Conservation (phyloP, 2,888 invertebrate species). For the Halocaridina rubra region DNA sequence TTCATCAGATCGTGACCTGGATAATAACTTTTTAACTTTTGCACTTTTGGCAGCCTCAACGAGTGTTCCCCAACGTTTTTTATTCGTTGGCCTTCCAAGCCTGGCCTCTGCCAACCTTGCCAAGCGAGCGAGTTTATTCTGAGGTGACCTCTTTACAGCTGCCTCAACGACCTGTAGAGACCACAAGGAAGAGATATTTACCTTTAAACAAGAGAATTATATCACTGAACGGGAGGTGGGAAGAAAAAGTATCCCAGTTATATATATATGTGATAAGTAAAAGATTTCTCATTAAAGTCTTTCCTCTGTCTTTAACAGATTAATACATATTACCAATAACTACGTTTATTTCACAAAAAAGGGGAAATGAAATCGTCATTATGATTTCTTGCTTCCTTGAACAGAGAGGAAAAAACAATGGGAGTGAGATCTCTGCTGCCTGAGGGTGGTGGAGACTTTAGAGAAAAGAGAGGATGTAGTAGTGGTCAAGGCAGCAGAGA, state of each 20-base stretch:
- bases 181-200: not conserved
- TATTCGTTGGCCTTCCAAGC: constrained; percentile 60
- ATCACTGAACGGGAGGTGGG: not conserved
- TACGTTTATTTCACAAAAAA: not conserved
- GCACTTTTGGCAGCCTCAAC: constrained; percentile 64
- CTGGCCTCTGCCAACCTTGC: constrained; percentile 62
- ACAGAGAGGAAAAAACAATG: not conserved
- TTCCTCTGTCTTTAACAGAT: too few relatives aligned
- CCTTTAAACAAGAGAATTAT: too few relatives aligned
- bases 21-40: constrained; percentile 61
- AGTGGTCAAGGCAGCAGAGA: not conserved
- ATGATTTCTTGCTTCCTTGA: not conserved
- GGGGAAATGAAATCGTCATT: not conserved
- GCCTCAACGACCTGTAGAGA: constrained; percentile 55
- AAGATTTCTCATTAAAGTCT: too few relatives aligned
- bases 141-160: constrained; percentile 57
- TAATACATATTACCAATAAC: not conserved
- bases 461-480: not conserved
- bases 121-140: constrained; percentile 58
- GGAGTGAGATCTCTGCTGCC: not conserved
- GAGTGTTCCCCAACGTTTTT: constrained; percentile 63
- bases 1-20: constrained; percentile 62
- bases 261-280: too few relatives aligned
- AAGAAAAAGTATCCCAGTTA: not conserved
- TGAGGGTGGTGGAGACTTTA: not conserved